These are phyloP conservation scores for Hippasteria phrygiana DNA, from an alignment of 53 echinoderm and acorn worm genomes.

Conservation along the genomic window DNA sequence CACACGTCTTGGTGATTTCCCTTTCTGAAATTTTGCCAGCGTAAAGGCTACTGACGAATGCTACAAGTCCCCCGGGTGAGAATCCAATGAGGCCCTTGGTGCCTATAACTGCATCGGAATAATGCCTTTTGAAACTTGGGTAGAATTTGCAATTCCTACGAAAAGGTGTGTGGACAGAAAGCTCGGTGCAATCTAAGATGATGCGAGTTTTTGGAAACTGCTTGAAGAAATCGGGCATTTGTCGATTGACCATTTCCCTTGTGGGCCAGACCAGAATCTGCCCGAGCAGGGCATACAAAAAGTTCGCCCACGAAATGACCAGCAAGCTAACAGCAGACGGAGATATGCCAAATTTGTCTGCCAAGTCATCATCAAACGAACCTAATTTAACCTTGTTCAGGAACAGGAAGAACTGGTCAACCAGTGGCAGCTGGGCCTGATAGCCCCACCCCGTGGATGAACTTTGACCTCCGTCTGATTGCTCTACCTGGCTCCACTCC, in stretches of 20 bases:
- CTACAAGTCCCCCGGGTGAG: constrained; percentile 27
- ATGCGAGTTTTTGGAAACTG: constrained; percentile 36
- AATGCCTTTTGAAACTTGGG: background rate
- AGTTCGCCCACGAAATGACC: constrained; percentile 31
- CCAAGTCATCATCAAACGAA: constrained; percentile 40
- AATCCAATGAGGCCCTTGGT: constrained; percentile 27
- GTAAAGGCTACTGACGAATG: constrained; percentile 47
- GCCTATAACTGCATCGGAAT: background rate
- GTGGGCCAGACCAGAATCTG: constrained; percentile 29
- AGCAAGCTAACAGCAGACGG: constrained; percentile 14
- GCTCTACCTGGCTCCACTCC: background rate
- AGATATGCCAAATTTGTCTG: constrained; percentile 31
- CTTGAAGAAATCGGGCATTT: constrained; percentile 19
- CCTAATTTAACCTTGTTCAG: constrained; percentile 40
- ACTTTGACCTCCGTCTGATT: background rate
- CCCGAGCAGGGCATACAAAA: constrained; percentile 32
- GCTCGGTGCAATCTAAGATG: constrained; percentile 34
- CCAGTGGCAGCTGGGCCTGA: background rate
- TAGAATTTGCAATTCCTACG: background rate
- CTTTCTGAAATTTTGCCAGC: constrained; percentile 23
- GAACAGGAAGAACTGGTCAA: constrained; percentile 55
- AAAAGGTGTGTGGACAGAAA: constrained; percentile 14
- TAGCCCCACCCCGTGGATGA: constrained; percentile 1
- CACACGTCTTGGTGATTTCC: constrained; percentile 13
- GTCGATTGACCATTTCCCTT: background rate